Conservation (phyloP, 2,888 invertebrate genomes). For the Philaethria dido region DNA sequence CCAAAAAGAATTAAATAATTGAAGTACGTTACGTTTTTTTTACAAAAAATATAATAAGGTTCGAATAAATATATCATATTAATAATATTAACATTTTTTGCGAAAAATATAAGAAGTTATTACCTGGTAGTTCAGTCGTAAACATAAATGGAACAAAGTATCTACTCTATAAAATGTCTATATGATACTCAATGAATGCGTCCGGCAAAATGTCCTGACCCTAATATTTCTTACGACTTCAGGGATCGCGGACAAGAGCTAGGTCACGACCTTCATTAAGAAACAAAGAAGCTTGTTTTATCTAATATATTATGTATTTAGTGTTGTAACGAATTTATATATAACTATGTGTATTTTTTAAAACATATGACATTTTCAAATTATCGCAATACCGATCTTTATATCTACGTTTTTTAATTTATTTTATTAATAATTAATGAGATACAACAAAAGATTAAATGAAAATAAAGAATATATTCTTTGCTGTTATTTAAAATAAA, state of each 20-base stretch:
- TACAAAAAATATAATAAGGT: no score
- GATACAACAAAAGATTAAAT: no score
- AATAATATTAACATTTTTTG: neutral
- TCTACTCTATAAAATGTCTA: neutral
- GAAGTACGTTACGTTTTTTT: no score
- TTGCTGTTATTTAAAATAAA: no score
- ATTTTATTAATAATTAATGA: no score
- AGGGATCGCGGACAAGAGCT: constrained; percentile 2
- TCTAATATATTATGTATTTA: neutral
- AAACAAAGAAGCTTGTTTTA: neutral
- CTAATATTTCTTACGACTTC: constrained; percentile 16
- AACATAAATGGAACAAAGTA: neutral
- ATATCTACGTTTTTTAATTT: no score
- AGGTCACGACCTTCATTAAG: constrained; percentile 24
- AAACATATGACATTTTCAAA: no score
- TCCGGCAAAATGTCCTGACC: constrained; percentile 20
- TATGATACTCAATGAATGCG: constrained; percentile 19
- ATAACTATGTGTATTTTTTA: neutral
- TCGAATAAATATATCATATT: no score
- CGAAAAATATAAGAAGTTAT: neutral
- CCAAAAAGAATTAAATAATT: no score
- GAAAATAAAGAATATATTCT: no score
- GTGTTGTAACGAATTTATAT: neutral
- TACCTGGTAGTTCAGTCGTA: neutral
- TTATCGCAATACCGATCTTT: no score